Percentiles rank a stretch among this genome's conserved stretches.
Conservation (phyloP, 2,113 vertebrate genomes). For the Sylvietta virens region DNA sequence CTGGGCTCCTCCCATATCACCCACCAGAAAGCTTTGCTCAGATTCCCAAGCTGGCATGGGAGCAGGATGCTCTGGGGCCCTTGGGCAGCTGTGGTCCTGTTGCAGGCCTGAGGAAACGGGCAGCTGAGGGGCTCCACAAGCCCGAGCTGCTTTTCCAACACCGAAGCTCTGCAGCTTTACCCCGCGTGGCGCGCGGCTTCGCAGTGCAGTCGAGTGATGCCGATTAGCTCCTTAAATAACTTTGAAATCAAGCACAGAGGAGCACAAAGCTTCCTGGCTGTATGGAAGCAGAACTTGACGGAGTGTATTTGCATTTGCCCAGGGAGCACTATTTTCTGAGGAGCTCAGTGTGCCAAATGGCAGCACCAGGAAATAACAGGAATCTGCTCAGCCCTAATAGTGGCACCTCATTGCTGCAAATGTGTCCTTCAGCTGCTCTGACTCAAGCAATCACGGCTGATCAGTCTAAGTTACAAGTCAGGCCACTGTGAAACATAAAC, state of each 20-base stretch:
- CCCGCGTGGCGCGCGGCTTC: rapidly evolving
- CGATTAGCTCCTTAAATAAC: not conserved
- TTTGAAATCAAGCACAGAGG: not conserved
- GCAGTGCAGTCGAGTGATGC: not conserved
- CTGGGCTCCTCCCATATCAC: not conserved
- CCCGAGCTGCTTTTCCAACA: not conserved
- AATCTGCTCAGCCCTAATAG: not conserved
- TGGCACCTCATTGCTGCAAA: not conserved
- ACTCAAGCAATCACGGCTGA: not conserved
- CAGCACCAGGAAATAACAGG: not conserved
- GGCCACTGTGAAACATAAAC: not conserved
- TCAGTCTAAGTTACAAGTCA: not conserved
- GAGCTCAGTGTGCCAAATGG: rapidly evolving
- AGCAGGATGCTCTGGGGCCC: not conserved
- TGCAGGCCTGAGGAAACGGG: rapidly evolving
- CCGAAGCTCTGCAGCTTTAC: not conserved
- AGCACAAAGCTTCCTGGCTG: not conserved
- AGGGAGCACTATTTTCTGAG: not conserved
- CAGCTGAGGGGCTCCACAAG: not conserved
- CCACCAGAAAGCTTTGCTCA: not conserved
- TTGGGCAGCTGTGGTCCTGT: not conserved
- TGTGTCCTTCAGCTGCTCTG: not conserved
- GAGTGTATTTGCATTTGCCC: not conserved
- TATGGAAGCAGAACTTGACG: not conserved
- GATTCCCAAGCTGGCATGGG: rapidly evolving